Conservation (phyloP, 2,888 invertebrate species). For the Phengaris alcon region DNA sequence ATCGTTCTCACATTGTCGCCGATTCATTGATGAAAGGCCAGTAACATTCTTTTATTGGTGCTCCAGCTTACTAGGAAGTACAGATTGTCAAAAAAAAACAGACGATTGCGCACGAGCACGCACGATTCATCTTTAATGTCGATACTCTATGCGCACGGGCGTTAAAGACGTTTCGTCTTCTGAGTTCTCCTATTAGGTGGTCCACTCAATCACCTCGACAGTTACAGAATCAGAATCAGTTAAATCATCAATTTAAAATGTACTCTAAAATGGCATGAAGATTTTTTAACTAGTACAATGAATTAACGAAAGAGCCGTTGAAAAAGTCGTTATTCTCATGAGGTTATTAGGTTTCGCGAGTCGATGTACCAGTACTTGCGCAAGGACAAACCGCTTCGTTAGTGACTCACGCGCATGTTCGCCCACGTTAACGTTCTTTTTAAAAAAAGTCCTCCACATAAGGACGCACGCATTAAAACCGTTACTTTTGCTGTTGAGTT, state of each 20-base stretch:
- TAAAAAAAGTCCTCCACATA: constrained; percentile 39
- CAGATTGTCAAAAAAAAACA: too few species aligned
- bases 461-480: constrained; percentile 29
- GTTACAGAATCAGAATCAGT: too few species aligned
- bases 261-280: neutral
- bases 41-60: too few species aligned
- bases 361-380: constrained; percentile 37
- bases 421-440: constrained; percentile 44
- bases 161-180: too few species aligned
- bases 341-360: constrained; percentile 6
- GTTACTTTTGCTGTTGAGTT: constrained; percentile 14
- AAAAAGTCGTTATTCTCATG: constrained; percentile 17
- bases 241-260: neutral
- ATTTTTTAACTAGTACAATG: neutral
- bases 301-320: neutral
- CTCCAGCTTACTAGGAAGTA: too few species aligned
- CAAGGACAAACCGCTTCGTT: constrained; percentile 53
- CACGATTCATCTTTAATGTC: too few species aligned
- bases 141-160: too few species aligned
- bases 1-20: too few species aligned
- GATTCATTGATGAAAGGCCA: too few species aligned
- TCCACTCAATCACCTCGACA: too few species aligned
- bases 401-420: constrained; percentile 52
- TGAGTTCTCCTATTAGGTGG: too few species aligned
- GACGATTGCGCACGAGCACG: too few species aligned